phyloP scores from a whole-genome alignment of 2,113 vertebrate genomes.

The Apodemus speciosus region DNA sequence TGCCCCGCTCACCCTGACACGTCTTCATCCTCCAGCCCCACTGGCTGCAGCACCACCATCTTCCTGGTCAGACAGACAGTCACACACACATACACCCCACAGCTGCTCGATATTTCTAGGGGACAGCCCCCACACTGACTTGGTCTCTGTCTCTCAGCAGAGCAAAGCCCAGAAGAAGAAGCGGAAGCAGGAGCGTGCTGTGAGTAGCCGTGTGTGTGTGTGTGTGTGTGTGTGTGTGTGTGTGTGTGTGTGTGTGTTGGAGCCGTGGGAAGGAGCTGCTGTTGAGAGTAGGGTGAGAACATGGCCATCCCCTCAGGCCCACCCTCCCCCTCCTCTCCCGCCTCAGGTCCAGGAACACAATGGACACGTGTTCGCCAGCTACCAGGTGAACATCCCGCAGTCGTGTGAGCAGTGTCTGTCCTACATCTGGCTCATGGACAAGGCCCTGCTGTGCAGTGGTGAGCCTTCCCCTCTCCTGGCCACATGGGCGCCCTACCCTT shows the following conservation, averaged over 20 bases:
- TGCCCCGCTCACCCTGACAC: not conserved
- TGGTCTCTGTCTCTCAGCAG: conserved; percentile 81
- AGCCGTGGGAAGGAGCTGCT: not conserved
- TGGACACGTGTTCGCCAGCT: conserved; percentile 92
- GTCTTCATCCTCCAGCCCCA: not conserved
- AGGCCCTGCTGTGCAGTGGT: conserved; percentile 96
- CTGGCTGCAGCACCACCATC: not conserved
- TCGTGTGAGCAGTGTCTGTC: conserved; percentile 96
- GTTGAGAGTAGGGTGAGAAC: not conserved
- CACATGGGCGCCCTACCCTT: not conserved
- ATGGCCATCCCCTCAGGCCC: not conserved
- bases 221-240: accelerated
- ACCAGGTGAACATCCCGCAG: conserved; percentile 97
- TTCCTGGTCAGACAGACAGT: not conserved
- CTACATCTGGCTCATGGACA: conserved; percentile 99
- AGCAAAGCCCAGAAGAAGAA: conserved; percentile 96
- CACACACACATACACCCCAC: too few species aligned
- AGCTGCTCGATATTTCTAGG: too few species aligned
- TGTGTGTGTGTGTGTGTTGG: not conserved
- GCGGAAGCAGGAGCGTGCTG: conserved; percentile 93
- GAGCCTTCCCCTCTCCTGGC: conserved; percentile 73
- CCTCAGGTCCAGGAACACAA: conserved; percentile 91
- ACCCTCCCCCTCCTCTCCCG: not conserved
- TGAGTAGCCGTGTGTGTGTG: conserved; percentile 82
- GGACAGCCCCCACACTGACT: not conserved